Percentiles rank a stretch among this genome's conserved stretches.
phyloP scores from a whole-genome alignment of 2,113 vertebrate species.

The Phoxinus phoxinus region DNA sequence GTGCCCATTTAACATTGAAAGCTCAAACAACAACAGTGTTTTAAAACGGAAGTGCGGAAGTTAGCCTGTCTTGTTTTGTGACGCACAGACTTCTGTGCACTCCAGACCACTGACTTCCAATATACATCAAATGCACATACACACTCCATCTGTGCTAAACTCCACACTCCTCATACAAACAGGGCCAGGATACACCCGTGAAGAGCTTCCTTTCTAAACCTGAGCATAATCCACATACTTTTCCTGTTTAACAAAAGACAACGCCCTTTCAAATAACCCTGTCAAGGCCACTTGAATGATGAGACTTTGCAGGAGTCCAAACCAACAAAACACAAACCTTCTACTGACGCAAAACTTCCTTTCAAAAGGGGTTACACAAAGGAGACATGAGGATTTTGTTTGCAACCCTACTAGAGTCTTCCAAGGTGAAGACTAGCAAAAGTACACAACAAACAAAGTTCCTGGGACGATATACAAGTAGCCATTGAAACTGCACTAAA shows the following conservation, averaged over 20 bases:
- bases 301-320: constrained; percentile 15
- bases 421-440: neutral
- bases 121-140: constrained; percentile 48
- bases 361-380: neutral
- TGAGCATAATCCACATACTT: constrained; percentile 18
- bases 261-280: constrained; percentile 31
- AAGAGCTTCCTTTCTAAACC: constrained; percentile 58
- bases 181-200: constrained; percentile 57
- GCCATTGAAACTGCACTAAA: neutral
- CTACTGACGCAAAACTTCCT: neutral
- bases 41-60: neutral
- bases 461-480: neutral
- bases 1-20: neutral
- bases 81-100: constrained; percentile 8
- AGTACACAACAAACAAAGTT: neutral
- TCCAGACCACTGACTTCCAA: neutral
- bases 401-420: neutral
- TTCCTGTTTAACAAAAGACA: constrained; percentile 48
- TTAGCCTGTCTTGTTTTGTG: constrained; percentile 22
- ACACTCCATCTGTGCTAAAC: constrained; percentile 44
- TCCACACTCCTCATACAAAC: constrained; percentile 52
- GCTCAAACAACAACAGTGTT: neutral
- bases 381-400: neutral
- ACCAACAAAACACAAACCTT: constrained; percentile 18
- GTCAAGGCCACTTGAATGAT: constrained; percentile 48